Percentiles rank a stretch among this genome's conserved stretches.
Conservation (phyloP, 2,113 vertebrate species). For the Benitochromis conjunctus region DNA sequence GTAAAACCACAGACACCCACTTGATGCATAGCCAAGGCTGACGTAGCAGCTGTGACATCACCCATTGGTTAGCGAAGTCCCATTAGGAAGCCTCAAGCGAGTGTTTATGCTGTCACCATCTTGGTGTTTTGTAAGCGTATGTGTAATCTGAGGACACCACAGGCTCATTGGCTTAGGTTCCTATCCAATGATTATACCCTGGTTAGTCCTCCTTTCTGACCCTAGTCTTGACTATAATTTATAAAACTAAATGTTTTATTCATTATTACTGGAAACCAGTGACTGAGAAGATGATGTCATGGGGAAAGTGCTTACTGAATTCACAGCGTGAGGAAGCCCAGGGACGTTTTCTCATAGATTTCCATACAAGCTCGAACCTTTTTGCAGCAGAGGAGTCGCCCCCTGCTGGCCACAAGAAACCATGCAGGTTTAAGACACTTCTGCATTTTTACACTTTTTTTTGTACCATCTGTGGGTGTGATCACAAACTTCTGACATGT, state of each 20-base stretch:
- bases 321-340: neutral
- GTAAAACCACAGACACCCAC: neutral
- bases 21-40: neutral
- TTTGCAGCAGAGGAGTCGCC: neutral
- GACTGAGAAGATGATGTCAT: neutral
- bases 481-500: neutral
- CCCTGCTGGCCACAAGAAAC: neutral
- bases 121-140: neutral
- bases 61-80: neutral
- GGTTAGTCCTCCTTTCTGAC: neutral
- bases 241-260: accelerated
- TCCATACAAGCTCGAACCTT: neutral
- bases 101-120: neutral
- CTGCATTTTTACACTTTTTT: neutral
- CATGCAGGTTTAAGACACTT: neutral
- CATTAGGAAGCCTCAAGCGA: neutral
- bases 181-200: neutral
- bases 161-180: accelerated
- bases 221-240: neutral
- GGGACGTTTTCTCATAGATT: neutral
- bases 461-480: neutral
- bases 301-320: neutral
- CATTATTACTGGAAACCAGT: neutral
- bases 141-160: neutral
- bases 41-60: neutral